Evolutionary conservation across 2,113 vertebrate species (phyloP).

Genomic region (Motacilla alba): DNA sequence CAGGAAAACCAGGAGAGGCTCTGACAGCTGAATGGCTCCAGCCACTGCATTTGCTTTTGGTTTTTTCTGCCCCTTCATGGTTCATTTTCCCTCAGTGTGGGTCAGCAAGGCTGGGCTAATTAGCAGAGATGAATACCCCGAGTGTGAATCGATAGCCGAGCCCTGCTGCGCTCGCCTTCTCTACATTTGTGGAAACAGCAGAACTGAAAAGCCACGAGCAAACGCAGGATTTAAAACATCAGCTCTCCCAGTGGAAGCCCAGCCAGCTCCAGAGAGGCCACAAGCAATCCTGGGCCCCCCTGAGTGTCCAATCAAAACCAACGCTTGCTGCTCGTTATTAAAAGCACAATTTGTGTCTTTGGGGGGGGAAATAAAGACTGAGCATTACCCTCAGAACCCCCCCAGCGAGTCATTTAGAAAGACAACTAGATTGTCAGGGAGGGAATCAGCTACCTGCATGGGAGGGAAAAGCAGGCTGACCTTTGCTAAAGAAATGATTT

Average conservation of each 20-base stretch:
- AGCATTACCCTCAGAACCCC: neutral
- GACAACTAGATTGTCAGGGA: neutral
- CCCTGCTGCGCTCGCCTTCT: neutral
- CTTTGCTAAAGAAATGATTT: slow-evolving; percentile 7
- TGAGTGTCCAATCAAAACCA: slow-evolving; percentile 27
- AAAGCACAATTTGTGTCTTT: slow-evolving; percentile 28
- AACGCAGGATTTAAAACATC: slow-evolving; percentile 11
- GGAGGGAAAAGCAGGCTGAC: slow-evolving; percentile 4
- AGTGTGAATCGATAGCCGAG: neutral
- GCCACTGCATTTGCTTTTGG: neutral
- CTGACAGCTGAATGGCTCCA: neutral
- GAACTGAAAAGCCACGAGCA: slow-evolving; percentile 6
- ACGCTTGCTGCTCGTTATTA: neutral
- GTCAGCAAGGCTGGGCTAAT: slow-evolving; percentile 12
- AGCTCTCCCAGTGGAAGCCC: neutral
- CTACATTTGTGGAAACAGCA: neutral
- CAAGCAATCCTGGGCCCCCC: neutral
- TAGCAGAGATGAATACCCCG: slow-evolving; percentile 25
- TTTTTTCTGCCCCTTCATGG: neutral
- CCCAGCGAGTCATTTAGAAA: neutral
- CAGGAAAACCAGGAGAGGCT: neutral
- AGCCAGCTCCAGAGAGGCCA: neutral
- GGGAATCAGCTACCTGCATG: neutral
- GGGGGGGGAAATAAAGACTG: neutral
- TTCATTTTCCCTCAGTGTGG: slow-evolving; percentile 14